A percentile compares a stretch with the other conserved stretches of the same genome.
Conservation (phyloP, 2,888 invertebrate species). For the Toxonevra muliebris region DNA sequence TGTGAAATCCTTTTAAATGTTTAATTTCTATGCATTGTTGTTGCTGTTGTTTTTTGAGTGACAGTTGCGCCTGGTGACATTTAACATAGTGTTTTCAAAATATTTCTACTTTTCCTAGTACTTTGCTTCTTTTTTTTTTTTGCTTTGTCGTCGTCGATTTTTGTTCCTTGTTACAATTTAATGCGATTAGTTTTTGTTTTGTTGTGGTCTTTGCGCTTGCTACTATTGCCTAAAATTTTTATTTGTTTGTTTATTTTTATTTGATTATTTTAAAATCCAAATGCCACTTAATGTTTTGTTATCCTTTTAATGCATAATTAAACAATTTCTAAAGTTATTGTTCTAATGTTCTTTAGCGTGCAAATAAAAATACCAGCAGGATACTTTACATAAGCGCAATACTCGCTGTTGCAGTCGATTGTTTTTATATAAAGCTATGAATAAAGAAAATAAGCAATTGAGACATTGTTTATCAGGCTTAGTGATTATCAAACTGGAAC, state of each 20-base stretch:
- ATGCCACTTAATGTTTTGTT: conserved; percentile 14
- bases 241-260: conserved; percentile 29
- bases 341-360: too few species aligned
- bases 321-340: conserved; percentile 11
- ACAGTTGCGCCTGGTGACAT: not conserved
- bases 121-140: too few species aligned
- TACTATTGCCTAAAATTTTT: too few species aligned
- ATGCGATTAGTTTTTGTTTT: conserved; percentile 26
- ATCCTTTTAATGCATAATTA: conserved; percentile 30
- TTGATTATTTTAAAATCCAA: conserved; percentile 11
- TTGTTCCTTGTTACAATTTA: conserved; percentile 13
- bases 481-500: too few species aligned
- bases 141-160: not conserved
- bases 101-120: too few species aligned
- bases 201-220: not conserved
- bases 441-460: too few species aligned
- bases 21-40: not conserved
- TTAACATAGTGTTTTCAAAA: not conserved
- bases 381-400: too few species aligned
- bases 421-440: too few species aligned
- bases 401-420: too few species aligned
- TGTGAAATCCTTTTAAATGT: conserved; percentile 6
- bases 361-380: too few species aligned
- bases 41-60: not conserved
- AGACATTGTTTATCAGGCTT: too few species aligned